Evolutionary conservation across 2,888 invertebrate species (phyloP), one percentile per base, ranked within the genome.

Genomic region (Idaea aversata): DNA sequence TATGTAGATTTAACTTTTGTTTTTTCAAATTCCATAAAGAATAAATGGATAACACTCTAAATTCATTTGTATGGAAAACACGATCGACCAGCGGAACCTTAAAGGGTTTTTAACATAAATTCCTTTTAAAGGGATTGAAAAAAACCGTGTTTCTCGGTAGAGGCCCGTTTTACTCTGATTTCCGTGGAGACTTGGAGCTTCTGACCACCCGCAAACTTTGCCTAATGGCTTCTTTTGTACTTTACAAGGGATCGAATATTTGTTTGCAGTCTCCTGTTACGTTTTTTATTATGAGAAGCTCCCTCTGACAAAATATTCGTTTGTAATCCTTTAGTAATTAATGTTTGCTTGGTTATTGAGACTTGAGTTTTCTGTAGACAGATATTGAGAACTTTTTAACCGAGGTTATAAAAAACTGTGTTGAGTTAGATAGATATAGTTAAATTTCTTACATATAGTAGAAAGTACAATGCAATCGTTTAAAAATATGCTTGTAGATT

Each of bases 191-290:
- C 83, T 84, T 10, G 35, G 6, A 15, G 61, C 65, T 71, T 67
- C 70, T 75, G 82, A 88, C 89, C 88, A 75, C 90, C 90, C 87
- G 86, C 80, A 74, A 83, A 84, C 86, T 83, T 84, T 81, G 75
- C 79, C 83, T 88, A 88, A 90, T 88, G 87, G 88, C 79, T 81
- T 80, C 88, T 82, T 91, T 92, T 92, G 91, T 91, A 73, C 74
- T 75, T 72, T 75, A 81, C 83, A 85, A 74, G 79, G 83, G 83
- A 87, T 90, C 86, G 84, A 80, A 85, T 88, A 87, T 85, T 25
- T 88, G 87, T 86, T 87, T 84, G 85, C 70, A 70, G 79, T 77
- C 74, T 78, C 82, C 73, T 78, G 75, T 81, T 80, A 79, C 75
- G 73, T 75, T 83, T 82, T 84, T 84, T 83, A 83, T 84, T 81